phyloP scores from a whole-genome alignment of 2,797 vertebrate species.

The Acrocephalus scirpaceus region DNA sequence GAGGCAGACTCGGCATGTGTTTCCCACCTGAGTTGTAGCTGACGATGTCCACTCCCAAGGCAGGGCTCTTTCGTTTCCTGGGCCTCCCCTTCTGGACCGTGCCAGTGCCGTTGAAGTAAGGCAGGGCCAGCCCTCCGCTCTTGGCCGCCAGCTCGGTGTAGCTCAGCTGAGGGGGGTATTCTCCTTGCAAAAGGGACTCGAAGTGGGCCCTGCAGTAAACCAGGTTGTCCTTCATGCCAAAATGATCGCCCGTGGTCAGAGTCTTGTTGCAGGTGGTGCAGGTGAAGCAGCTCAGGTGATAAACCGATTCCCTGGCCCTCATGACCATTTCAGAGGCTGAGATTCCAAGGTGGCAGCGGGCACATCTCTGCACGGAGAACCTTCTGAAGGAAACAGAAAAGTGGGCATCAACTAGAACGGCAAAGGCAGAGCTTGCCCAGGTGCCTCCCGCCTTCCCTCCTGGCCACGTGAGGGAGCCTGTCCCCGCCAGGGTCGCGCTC shows the following conservation, averaged over 20 bases:
- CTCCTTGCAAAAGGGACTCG: conserved; percentile 94
- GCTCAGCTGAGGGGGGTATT: conserved; percentile 92
- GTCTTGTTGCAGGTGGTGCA: conserved; percentile 98
- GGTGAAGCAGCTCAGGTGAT: conserved; percentile 98
- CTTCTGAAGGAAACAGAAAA: conserved; percentile 86
- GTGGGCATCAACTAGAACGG: conserved; percentile 12
- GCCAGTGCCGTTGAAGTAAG: conserved; percentile 95
- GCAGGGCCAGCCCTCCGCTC: conserved; percentile 87
- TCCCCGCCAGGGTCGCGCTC: background rate
- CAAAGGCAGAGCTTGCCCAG: background rate
- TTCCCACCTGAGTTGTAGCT: conserved; percentile 93
- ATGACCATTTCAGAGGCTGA: conserved; percentile 99
- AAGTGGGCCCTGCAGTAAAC: conserved; percentile 98
- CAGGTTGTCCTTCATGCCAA: conserved; percentile 98
- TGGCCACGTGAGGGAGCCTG: background rate
- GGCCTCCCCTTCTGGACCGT: conserved; percentile 95
- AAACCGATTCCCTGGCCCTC: conserved; percentile 97
- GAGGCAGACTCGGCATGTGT: background rate
- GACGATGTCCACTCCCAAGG: conserved; percentile 93
- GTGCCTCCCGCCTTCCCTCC: background rate
- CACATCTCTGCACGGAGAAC: conserved; percentile 99
- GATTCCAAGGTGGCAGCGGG: conserved; percentile 98
- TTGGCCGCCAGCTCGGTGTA: conserved; percentile 96
- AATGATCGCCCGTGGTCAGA: conserved; percentile 96
- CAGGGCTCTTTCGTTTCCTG: conserved; percentile 94